Conservation (phyloP, 2,113 vertebrate genomes). For the Condylura cristata region DNA sequence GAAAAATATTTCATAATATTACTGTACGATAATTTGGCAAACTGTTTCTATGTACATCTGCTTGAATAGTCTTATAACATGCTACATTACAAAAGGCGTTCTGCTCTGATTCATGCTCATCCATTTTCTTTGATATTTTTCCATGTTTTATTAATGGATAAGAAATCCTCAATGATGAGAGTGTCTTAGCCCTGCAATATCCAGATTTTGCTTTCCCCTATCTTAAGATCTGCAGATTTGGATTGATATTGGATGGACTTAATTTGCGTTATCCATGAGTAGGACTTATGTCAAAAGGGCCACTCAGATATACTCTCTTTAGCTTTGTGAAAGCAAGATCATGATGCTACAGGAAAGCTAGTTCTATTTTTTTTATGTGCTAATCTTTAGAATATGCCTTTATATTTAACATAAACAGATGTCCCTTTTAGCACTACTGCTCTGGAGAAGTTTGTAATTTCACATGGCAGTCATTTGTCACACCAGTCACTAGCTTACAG, state of each 20-base stretch:
- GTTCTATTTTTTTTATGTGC: not conserved
- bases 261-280: not conserved
- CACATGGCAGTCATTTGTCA: not conserved
- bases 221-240: not conserved
- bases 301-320: not conserved
- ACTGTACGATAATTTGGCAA: conserved; percentile 62
- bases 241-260: not conserved
- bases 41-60: conserved; percentile 64
- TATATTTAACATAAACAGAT: not conserved
- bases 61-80: conserved; percentile 39
- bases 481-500: not conserved
- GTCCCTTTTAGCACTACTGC: no score
- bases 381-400: not conserved
- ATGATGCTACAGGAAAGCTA: not conserved
- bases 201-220: conserved; percentile 56
- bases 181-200: conserved; percentile 12
- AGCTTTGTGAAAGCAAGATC: not conserved
- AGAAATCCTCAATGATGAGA: conserved; percentile 57
- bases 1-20: conserved; percentile 73
- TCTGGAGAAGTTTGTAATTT: not conserved
- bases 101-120: conserved; percentile 41
- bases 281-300: not conserved
- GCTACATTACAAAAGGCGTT: conserved; percentile 45
- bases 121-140: conserved; percentile 50
- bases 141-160: conserved; percentile 72